These are phyloP conservation scores for Masnerella sp. DNA, from an alignment of 2,888 invertebrate species.

Conservation along the genomic window DNA sequence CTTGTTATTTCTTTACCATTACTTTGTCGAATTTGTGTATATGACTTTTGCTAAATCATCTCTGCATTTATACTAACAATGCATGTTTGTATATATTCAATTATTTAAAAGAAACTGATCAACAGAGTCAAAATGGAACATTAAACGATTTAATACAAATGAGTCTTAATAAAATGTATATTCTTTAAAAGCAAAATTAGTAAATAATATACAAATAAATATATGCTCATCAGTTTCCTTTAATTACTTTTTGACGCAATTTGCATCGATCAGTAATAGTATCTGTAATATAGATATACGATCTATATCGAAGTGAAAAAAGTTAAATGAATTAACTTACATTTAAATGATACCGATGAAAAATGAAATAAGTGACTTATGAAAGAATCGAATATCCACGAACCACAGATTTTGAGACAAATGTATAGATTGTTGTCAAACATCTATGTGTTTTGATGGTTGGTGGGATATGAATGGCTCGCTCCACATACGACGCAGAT, in stretches of 20 bases:
- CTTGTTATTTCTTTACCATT: conserved; percentile 47
- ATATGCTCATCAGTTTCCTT: conserved; percentile 35
- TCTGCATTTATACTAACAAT: conserved; percentile 23
- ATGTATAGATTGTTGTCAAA: conserved; percentile 80
- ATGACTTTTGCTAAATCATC: conserved; percentile 29
- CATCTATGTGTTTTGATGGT: conserved; percentile 89
- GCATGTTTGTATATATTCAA: conserved; percentile 10
- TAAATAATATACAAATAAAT: conserved; percentile 31
- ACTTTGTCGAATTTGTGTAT: conserved; percentile 22
- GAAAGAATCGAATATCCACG: conserved; percentile 35
- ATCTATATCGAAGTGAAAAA: conserved; percentile 41
- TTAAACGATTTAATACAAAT: too few species aligned
- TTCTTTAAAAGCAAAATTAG: too few species aligned
- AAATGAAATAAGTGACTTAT: conserved; percentile 66
- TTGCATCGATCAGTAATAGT: conserved; percentile 28
- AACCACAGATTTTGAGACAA: conserved; percentile 32
- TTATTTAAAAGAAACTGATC: conserved; percentile 25
- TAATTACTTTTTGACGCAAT: conserved; percentile 29
- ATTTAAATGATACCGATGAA: conserved; percentile 71
- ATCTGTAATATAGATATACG: conserved; percentile 30
- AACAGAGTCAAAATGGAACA: conserved; percentile 11
- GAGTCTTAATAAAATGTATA: too few species aligned
- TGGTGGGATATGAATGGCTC: conserved; percentile 94
- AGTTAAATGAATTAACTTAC: conserved; percentile 70
- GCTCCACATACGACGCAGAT: conserved; percentile 98